A percentile compares a stretch with the other conserved stretches of the same genome.
phyloP scores from a whole-genome alignment of 2,888 invertebrate genomes.

The Brenthis ino region DNA sequence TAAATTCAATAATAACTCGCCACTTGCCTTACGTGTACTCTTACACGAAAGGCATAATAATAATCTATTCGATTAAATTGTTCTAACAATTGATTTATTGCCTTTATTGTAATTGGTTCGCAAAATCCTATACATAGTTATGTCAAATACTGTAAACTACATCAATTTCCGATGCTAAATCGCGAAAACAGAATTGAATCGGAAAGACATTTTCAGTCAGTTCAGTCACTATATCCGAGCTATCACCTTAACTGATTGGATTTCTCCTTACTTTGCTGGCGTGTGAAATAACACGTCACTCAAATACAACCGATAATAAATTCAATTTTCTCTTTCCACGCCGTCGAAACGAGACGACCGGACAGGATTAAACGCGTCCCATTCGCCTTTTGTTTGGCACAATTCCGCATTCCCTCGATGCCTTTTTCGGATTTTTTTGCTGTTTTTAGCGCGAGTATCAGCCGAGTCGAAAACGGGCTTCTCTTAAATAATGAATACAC shows the following conservation, averaged over 20 bases:
- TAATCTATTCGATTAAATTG: background rate
- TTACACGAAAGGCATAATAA: background rate
- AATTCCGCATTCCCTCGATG: constrained; percentile 57
- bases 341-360: constrained; percentile 65
- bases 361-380: constrained; percentile 77
- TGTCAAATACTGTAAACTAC: constrained; percentile 32
- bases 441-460: constrained; percentile 44
- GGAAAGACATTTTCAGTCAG: constrained; percentile 68
- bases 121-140: constrained; percentile 3
- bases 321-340: constrained; percentile 76
- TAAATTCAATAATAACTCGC: too few relatives aligned
- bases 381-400: constrained; percentile 76
- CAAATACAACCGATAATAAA: constrained; percentile 81
- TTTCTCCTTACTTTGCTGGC: constrained; percentile 57
- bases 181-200: constrained; percentile 45
- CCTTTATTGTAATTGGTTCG: constrained; percentile 6
- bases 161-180: constrained; percentile 27
- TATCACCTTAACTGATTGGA: constrained; percentile 77
- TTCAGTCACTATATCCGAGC: constrained; percentile 55
- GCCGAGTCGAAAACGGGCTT: constrained; percentile 33
- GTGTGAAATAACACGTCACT: constrained; percentile 82
- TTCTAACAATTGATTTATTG: background rate
- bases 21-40: too few relatives aligned
- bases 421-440: constrained; percentile 53
- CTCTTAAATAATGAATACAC: constrained; percentile 35